A percentile compares a stretch with the other conserved stretches of the same genome.
phyloP scores from a whole-genome alignment of 2,797 vertebrate species.

The Macrochelys suwanniensis region DNA sequence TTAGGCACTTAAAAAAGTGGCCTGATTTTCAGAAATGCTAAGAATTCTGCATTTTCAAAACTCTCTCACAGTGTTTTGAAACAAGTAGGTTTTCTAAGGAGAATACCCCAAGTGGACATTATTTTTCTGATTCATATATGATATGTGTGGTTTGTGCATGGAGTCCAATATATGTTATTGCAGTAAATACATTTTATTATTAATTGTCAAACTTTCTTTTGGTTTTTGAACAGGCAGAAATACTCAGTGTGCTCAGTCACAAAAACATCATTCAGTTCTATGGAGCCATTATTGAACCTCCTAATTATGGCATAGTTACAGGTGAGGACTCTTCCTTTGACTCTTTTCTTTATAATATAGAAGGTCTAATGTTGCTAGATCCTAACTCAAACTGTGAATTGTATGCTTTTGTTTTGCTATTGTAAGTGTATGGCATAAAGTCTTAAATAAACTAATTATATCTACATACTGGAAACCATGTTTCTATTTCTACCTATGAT shows the following conservation, averaged over 20 bases:
- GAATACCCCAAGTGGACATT: background rate
- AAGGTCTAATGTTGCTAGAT: slow-evolving; percentile 7
- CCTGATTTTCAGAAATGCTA: background rate
- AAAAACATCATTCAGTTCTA: slow-evolving; percentile 99
- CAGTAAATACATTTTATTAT: background rate
- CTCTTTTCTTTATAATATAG: slow-evolving; percentile 19
- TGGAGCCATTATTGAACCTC: slow-evolving; percentile 93
- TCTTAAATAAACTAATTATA: slow-evolving; percentile 65
- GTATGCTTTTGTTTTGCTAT: slow-evolving; percentile 38
- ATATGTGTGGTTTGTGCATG: background rate
- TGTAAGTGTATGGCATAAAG: slow-evolving; percentile 58
- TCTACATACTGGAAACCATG: slow-evolving; percentile 63
- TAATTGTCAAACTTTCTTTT: slow-evolving; percentile 41
- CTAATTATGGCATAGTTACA: slow-evolving; percentile 98
- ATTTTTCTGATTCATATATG: slow-evolving; percentile 61
- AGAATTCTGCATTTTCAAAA: background rate
- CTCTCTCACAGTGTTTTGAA: background rate
- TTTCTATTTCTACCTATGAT: slow-evolving; percentile 65
- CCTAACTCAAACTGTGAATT: slow-evolving; percentile 38
- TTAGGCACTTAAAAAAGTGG: slow-evolving; percentile 19
- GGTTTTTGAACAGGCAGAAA: slow-evolving; percentile 91
- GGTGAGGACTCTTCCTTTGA: slow-evolving; percentile 84
- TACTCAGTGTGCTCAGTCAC: slow-evolving; percentile 98
- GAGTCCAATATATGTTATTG: background rate
- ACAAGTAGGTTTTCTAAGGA: background rate